A percentile compares a stretch with the other conserved stretches of the same genome.
Conservation (phyloP, 2,888 invertebrate genomes). For the Corythucha ciliata region DNA sequence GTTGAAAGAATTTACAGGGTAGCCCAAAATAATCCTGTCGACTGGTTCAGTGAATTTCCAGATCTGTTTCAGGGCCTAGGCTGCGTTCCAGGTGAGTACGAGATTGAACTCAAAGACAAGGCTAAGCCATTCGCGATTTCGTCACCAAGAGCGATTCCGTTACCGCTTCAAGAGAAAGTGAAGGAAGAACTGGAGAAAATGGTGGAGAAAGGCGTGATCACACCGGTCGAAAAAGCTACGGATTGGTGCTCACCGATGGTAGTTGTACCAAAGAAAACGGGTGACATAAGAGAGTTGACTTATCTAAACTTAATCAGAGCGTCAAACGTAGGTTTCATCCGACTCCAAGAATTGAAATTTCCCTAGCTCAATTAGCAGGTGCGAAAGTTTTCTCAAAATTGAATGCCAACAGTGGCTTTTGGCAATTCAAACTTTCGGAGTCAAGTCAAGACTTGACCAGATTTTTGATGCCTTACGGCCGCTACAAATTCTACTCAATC, state of each 20-base stretch:
- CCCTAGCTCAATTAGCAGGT: constrained; percentile 6
- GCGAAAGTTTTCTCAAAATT: constrained; percentile 19
- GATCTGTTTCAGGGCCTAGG: constrained; percentile 9
- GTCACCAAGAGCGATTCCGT: constrained; percentile 5
- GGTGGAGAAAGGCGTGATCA: constrained; percentile 8
- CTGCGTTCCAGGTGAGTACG: constrained; percentile 1
- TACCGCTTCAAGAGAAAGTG: constrained; percentile 1
- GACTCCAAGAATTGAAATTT: constrained; percentile 10
- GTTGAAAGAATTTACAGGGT: background rate
- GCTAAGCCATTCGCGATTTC: constrained; percentile 12
- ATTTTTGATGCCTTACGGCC: constrained; percentile 17
- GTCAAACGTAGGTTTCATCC: constrained; percentile 13
- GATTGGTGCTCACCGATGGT: constrained; percentile 23
- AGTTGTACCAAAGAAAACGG: constrained; percentile 4
- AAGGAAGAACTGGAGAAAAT: constrained; percentile 11
- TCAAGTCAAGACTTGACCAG: constrained; percentile 13
- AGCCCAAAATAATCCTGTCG: background rate
- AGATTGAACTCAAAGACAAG: constrained; percentile 6
- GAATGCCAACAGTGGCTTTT: constrained; percentile 20
- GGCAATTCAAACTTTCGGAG: constrained; percentile 13
- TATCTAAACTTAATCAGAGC: constrained; percentile 14
- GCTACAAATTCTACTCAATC: constrained; percentile 19
- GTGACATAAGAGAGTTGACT: constrained; percentile 16
- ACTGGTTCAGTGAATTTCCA: constrained; percentile 11
- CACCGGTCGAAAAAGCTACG: constrained; percentile 11